phyloP scores from a whole-genome alignment of 2,797 vertebrate genomes.

The Australoheros facetus region DNA sequence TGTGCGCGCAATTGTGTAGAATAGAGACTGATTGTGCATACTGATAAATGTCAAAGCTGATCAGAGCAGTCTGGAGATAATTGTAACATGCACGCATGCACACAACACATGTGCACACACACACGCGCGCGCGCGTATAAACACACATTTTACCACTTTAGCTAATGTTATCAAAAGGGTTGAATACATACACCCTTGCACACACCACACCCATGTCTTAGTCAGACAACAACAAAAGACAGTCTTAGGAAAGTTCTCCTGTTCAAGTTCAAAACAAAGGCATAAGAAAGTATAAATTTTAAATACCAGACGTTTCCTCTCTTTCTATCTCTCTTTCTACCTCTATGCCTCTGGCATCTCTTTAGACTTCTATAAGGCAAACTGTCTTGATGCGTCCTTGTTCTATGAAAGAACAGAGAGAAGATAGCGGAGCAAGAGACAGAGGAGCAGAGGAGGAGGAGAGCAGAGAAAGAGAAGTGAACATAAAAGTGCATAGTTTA shows the following conservation, averaged over 20 bases:
- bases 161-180: slow-evolving; percentile 19
- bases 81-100: slow-evolving; percentile 76
- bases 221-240: slow-evolving; percentile 80
- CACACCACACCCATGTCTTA: slow-evolving; percentile 49
- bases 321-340: slow-evolving; percentile 83
- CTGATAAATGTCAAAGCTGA: slow-evolving; percentile 85
- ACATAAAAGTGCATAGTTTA: slow-evolving; percentile 99
- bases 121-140: slow-evolving; percentile 46
- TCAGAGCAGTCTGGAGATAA: slow-evolving; percentile 79
- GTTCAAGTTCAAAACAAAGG: slow-evolving; percentile 99
- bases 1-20: slow-evolving; percentile 66
- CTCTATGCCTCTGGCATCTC: slow-evolving; percentile 92
- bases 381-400: slow-evolving; percentile 98
- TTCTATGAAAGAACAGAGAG: slow-evolving; percentile 95
- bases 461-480: slow-evolving; percentile 83
- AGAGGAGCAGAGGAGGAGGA: slow-evolving; percentile 87
- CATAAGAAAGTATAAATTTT: slow-evolving; percentile 99
- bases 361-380: slow-evolving; percentile 92
- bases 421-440: slow-evolving; percentile 76
- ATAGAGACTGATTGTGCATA: slow-evolving; percentile 88
- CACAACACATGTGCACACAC: slow-evolving; percentile 7
- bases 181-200: slow-evolving; percentile 17
- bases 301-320: slow-evolving; percentile 94
- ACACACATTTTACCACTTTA: slow-evolving; percentile 53
- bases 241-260: slow-evolving; percentile 86